phyloP scores from a whole-genome alignment of 2,888 invertebrate species.

The Oxyteleia sp. region DNA sequence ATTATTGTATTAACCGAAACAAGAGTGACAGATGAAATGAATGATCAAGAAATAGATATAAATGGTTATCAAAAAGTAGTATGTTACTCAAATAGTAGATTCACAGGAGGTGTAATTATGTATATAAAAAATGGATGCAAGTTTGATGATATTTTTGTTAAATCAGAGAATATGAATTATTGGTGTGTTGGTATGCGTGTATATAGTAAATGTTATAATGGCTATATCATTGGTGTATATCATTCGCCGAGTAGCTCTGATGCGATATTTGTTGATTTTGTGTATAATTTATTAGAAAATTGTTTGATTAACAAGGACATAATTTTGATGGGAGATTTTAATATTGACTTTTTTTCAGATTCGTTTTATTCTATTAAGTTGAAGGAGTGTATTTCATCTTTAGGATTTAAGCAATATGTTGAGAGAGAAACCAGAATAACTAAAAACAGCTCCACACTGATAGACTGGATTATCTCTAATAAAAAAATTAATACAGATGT shows the following conservation, averaged over 20 bases:
- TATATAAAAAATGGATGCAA: not conserved
- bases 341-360: conserved; percentile 1
- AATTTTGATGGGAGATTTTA: not conserved
- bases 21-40: not conserved
- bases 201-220: not conserved
- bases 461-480: not conserved
- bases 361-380: not conserved
- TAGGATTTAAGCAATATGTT: not conserved
- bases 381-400: not conserved
- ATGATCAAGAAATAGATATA: not conserved
- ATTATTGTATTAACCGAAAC: not conserved
- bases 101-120: not conserved
- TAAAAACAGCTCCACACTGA: not conserved
- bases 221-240: conserved; percentile 17
- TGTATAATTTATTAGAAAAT: not conserved
- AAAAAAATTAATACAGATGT: not conserved
- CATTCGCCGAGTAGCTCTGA: conserved; percentile 7
- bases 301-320: not conserved
- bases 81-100: not conserved
- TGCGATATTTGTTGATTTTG: not conserved
- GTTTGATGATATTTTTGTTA: not conserved
- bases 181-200: conserved; percentile 1
- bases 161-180: not conserved
- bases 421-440: not conserved
- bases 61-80: not conserved